Conservation (phyloP, 1,140 invertebrate species). For the Meloidogyne chitwoodi region DNA sequence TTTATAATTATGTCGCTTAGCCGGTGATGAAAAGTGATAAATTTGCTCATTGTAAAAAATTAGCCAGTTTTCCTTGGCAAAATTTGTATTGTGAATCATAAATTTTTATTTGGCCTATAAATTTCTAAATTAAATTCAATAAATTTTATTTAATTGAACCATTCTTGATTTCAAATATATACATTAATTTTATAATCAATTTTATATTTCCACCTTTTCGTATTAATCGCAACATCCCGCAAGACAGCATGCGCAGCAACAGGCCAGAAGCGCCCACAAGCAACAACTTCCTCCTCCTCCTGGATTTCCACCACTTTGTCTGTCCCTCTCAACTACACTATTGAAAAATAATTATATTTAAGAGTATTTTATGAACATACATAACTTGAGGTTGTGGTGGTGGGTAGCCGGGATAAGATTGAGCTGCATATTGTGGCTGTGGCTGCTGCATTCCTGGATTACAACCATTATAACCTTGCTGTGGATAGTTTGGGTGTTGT, state of each 20-base stretch:
- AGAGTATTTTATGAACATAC: not conserved
- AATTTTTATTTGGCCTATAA: not conserved
- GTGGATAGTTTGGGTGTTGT: not conserved
- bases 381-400: not conserved
- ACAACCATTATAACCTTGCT: not conserved
- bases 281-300: not conserved
- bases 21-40: not conserved
- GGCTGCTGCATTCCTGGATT: not conserved
- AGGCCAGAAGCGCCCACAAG: not conserved
- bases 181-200: not conserved
- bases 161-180: no score
- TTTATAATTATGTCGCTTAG: conserved; percentile 97
- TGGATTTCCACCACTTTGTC: not conserved
- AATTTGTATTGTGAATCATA: not conserved
- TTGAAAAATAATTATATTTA: not conserved
- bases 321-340: not conserved
- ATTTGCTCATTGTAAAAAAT: not conserved
- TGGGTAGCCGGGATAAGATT: not conserved
- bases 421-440: not conserved
- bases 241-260: not conserved
- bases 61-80: not conserved
- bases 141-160: no score
- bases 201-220: not conserved
- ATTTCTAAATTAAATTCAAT: not conserved
- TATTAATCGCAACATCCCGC: not conserved